Base-by-base conservation (phyloP, 2,888 invertebrate genomes). In the Archips xylosteana region DNA sequence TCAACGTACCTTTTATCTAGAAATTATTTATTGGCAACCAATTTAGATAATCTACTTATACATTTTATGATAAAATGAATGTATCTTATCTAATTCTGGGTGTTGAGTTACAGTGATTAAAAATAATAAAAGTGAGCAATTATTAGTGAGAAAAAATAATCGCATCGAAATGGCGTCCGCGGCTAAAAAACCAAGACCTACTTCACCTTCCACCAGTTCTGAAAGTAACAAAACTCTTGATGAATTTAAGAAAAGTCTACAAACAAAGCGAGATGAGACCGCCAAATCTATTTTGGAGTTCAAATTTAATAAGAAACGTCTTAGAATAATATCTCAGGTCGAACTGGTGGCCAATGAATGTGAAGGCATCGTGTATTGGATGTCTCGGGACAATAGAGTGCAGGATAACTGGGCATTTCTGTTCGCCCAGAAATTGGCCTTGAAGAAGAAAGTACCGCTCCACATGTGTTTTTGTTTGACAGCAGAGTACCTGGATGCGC, bases 391-490 rank as follows among this genome's bases (percentile, higher is more conserved):
- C 90, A 96, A 96, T 78, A 94, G 98, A 78, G 96, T 98, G 13
- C 97, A 98, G 90, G 98, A 98, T 86, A 98, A 98, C 85, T 98
- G 98, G 98, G 97, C 98, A 0, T 95, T 98, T 79, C 88, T 98
- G 0, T 98, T 97, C 87, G 97, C 98, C 0, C 98, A 98, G 88
- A 96, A 97, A 84, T 90, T 97, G 70, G 98, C 98, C 0, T 83
- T 98, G 23, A 98, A 98, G 88, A 95, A 97, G 80, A 95, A 97
- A 85, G 90, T 97, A 5, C 97, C 98, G 0, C 92, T 98, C 32
- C 96, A 97, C 82, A 96, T 98, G 57, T 97, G 97, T 82, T 98
- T 97, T 87, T 98, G 98, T 86, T 91, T 98, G 71, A 95, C 97
- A 60, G 97, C 97, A 3, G 96, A 96, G 81, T 98, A 97, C 86